These are phyloP conservation scores for Phengaris arion DNA, from an alignment of 2,888 invertebrate species.

Conservation along the genomic window DNA sequence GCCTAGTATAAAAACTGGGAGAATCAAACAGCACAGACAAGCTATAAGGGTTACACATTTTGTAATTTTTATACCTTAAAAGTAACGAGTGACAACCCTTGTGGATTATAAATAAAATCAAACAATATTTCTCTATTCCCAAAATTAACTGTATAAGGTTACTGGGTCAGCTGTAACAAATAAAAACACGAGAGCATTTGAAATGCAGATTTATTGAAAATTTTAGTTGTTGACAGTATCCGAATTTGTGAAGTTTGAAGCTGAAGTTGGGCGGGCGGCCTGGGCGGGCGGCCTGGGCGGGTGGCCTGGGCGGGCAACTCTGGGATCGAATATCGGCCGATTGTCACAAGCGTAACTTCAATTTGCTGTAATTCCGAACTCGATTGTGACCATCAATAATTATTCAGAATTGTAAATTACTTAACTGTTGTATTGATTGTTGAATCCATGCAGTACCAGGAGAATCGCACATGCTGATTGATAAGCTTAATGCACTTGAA, in stretches of 20 bases:
- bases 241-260: not conserved
- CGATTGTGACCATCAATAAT: slow-evolving; percentile 2
- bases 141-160: not conserved
- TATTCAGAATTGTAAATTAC: not conserved
- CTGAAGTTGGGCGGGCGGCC: not conserved
- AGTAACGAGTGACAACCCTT: no score
- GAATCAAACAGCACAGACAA: no score
- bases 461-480: not conserved
- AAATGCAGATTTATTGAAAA: slow-evolving; percentile 5
- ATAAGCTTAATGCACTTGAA: not conserved
- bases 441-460: not conserved
- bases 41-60: no score
- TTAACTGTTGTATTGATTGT: not conserved
- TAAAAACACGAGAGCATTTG: not conserved
- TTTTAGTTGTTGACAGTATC: not conserved
- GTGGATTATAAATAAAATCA: not conserved
- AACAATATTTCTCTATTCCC: not conserved
- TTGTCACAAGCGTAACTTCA: slow-evolving; percentile 5
- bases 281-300: not conserved
- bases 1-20: no score
- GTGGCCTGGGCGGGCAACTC: not conserved
- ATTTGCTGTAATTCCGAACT: not conserved
- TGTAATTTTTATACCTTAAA: no score
- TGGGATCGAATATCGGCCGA: not conserved
- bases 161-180: not conserved